Evolutionary conservation across 2,113 vertebrate genomes (phyloP), one percentile per base, ranked within the genome.

Genomic region (Anser cygnoides): DNA sequence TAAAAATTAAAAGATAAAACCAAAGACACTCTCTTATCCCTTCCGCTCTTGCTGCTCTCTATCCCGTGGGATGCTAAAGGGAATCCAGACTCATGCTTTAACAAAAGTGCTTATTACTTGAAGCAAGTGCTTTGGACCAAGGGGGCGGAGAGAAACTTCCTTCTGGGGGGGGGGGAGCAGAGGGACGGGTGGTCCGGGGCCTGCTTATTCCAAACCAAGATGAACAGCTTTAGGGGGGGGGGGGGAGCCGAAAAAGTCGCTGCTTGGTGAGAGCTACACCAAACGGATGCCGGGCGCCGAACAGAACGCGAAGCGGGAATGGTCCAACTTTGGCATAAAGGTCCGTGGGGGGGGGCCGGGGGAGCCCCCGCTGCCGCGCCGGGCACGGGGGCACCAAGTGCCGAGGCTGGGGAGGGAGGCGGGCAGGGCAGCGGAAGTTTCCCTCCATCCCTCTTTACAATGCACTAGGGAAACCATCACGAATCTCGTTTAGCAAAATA

Each of bases 111-210:
- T 98, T 98, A 98, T 98, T 98, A 98, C 98, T 97, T 97, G 97
- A 98, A 98, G 98, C 99, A 99, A 99, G 99, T 99, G 99, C 98
- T 99, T 98, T 98, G 98, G 98, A 99, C 98, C 97, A 97, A 97
- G 75, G 79, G 96, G 96, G 97, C 95, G 97, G 97, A 98, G 97
- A 98, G 97, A 97, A 97, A 96, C 96, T 97, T 97, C 97, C 97
- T 87, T 94, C 71, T 66, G 57, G 23, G 46, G 68, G 73, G 35
- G 50, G 88, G 62, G 55, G 55, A 49, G 75, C 2, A 5, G 61
- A 55, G 54, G 82, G 58, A 83, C 6, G 12, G 82, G 89, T 52
- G 46, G 74, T 26, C 52, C 9, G n/a, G 79, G 52, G 66, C 43
- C 74, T 54, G 52, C 31, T 49, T 41, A 68, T 79, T 90, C 33